These are phyloP conservation scores for Myotis myotis DNA, from an alignment of 2,797 vertebrate species.

Conservation along the genomic window DNA sequence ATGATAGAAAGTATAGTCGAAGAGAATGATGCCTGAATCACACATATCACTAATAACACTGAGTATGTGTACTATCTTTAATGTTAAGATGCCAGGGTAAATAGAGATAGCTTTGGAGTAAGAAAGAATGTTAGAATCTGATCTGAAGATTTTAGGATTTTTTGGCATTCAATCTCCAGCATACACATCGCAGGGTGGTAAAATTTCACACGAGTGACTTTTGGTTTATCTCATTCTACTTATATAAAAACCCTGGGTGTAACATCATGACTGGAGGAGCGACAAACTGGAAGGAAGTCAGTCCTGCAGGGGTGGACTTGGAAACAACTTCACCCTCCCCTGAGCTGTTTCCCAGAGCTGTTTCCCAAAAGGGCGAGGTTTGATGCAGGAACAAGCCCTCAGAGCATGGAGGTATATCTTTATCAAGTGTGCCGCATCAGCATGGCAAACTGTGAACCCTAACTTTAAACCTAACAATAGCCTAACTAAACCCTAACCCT, in stretches of 20 bases:
- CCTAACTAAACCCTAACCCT: no score
- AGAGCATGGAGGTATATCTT: no score
- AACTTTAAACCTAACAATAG: no score
- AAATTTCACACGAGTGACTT: not conserved
- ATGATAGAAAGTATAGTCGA: constrained; percentile 56
- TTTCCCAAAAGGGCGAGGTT: no score
- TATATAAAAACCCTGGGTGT: no score
- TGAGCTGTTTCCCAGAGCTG: no score
- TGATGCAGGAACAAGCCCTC: no score
- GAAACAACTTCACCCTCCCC: no score
- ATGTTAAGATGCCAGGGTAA: not conserved
- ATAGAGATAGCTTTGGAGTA: not conserved
- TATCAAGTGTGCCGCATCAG: no score
- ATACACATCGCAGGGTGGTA: not conserved
- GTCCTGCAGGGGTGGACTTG: no score
- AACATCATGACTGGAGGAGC: no score
- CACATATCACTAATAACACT: not conserved
- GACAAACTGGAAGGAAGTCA: no score
- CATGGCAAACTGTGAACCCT: fast-evolving
- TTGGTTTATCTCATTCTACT: not conserved
- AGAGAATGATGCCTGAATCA: not conserved
- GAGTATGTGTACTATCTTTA: not conserved
- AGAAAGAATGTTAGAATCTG: not conserved
- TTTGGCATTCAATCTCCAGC: not conserved
- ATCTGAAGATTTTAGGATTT: not conserved